Base-by-base conservation (phyloP, 1,140 invertebrate species). In the Neodiprion virginianus region DNA sequence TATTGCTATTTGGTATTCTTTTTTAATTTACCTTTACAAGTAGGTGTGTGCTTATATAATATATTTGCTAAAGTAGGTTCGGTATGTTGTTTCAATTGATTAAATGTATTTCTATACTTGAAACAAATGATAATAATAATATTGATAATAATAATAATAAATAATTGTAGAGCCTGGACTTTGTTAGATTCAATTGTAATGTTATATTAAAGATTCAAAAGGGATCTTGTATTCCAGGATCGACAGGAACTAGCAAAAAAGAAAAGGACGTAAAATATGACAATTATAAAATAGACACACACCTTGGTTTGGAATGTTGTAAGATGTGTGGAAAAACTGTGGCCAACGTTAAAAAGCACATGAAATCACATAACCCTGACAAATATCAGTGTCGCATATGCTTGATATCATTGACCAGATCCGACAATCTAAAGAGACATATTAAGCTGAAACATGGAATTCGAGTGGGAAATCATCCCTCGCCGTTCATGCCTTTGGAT, bases 321-420 rank as follows among this genome's bases (percentile, higher is more conserved):
- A 87, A 86, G 77, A 79, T 86, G 72, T 89, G 88, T 78, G 87
- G 87, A 78, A 89, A 89, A 80, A 88, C 79, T 76, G 88, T 88
- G 80, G 86, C 87, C 73, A 89, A 89, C 78, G 85, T 88, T 75
- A 89, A 89, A 84, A 89, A 89, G 75, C 88, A 89, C 77, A 89
- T 89, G 88, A 89, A 89, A 85, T 89, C 88, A 67, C 88, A 89
- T 83, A 86, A 85, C 76, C 88, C 88, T 21, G 88, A 89, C 77
- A 89, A 88, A 76, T 88, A 89, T 83, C 85, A 87, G 74, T 89
- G 88, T 80, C 86, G 88, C 69, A 89, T 89, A 76, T 88, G 88
- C 78, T 84, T 87, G 86, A 88, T 89, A 83, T 88, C 87, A 74
- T 83, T 89, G 72, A 89, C 88, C 72, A 86, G 88, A 78, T 88